These are phyloP conservation scores for Lipophrys pholis DNA, from an alignment of 2,113 vertebrate species.

Conservation along the genomic window DNA sequence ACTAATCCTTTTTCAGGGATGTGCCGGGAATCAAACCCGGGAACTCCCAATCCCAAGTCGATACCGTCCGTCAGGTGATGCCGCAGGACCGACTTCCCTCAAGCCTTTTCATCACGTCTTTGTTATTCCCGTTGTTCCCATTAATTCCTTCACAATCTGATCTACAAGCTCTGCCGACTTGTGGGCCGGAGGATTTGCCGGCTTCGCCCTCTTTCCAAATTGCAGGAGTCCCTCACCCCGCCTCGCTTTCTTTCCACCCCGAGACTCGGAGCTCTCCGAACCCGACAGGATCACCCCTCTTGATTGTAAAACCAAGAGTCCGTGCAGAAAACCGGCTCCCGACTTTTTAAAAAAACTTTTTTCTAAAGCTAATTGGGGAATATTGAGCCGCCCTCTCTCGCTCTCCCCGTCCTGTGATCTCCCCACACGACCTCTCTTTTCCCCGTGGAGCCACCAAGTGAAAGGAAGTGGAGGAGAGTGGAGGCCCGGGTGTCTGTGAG, in stretches of 20 bases:
- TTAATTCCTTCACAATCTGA: no score
- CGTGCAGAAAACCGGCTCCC: conserved; percentile 4
- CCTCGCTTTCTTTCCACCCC: conserved; percentile 28
- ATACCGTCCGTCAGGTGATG: no score
- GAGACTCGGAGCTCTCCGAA: conserved; percentile 9
- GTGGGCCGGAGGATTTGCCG: not conserved
- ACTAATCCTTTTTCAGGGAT: no score
- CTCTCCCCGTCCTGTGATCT: conserved; percentile 39
- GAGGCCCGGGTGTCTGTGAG: conserved; percentile 10
- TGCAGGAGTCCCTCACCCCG: conserved; percentile 9
- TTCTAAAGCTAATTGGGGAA: conserved; percentile 24
- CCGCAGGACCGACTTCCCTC: no score
- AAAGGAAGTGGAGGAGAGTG: conserved; percentile 39
- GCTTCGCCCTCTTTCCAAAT: not conserved
- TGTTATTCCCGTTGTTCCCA: no score
- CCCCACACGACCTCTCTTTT: conserved; percentile 18
- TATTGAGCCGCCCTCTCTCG: conserved; percentile 19
- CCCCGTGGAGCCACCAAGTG: conserved; percentile 5
- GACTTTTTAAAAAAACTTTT: conserved; percentile 1
- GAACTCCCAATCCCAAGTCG: no score
- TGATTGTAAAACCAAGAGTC: conserved; percentile 19
- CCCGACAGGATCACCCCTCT: conserved; percentile 5
- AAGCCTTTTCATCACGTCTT: no score
- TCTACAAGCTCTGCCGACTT: not conserved
- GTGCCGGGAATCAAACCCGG: no score